Percentiles rank a stretch among this genome's conserved stretches.
Conservation (phyloP, 2,113 vertebrate genomes). For the Grantiella picta region DNA sequence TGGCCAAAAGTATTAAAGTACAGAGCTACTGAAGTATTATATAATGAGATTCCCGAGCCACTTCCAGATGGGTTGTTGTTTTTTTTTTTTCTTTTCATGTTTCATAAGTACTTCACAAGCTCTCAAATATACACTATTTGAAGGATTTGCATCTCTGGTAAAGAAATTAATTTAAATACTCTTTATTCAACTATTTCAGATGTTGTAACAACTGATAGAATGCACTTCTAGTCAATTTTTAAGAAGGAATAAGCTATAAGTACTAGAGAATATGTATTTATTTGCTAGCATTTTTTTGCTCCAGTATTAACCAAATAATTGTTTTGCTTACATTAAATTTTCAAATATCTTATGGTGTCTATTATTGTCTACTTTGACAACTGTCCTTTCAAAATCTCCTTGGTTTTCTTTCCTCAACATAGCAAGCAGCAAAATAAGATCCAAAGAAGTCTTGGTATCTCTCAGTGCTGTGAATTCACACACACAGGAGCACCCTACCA, state of each 20-base stretch:
- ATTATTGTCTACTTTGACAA: not conserved
- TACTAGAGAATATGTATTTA: not conserved
- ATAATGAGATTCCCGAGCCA: not conserved
- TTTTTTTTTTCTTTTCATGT: not conserved
- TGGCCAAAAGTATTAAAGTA: not conserved
- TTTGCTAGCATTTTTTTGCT: not conserved
- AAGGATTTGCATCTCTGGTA: not conserved
- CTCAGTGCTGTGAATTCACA: not conserved
- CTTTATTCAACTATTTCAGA: not conserved
- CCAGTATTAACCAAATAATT: not conserved
- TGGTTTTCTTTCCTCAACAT: not conserved
- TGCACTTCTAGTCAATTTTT: not conserved
- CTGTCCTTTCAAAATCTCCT: not conserved
- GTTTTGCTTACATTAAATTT: not conserved
- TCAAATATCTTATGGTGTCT: not conserved
- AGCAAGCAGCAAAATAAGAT: not conserved
- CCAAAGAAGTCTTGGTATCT: not conserved
- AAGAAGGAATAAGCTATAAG: not conserved
- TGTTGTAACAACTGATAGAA: not conserved
- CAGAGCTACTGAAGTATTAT: not conserved
- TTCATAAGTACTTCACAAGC: not conserved
- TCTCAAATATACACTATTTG: not conserved
- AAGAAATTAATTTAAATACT: not conserved
- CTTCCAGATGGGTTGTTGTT: not conserved
- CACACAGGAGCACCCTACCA: no score